Conservation (phyloP, 2,797 vertebrate species). For the Lindbergichthys nudifrons region DNA sequence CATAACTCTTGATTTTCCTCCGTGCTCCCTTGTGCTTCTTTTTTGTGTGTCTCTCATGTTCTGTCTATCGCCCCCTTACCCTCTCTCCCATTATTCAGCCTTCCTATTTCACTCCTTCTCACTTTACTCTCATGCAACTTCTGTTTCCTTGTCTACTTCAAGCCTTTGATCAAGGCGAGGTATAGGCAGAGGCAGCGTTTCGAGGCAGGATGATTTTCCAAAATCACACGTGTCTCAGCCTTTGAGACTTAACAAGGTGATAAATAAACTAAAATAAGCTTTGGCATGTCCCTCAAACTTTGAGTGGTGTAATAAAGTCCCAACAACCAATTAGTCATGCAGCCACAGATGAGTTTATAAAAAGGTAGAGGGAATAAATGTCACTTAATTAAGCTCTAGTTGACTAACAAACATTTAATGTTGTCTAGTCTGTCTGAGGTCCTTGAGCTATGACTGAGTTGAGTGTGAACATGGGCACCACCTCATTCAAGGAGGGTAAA, state of each 20-base stretch:
- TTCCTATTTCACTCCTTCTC: slow-evolving; percentile 35
- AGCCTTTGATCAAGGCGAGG: slow-evolving; percentile 31
- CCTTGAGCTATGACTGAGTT: slow-evolving; percentile 24
- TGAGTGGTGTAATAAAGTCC: slow-evolving; percentile 22
- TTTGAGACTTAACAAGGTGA: slow-evolving; percentile 24
- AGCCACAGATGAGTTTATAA: slow-evolving; percentile 31
- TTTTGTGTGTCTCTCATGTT: slow-evolving; percentile 40
- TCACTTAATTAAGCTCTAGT: slow-evolving; percentile 29
- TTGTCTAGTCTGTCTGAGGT: slow-evolving; percentile 25
- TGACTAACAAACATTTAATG: slow-evolving; percentile 42
- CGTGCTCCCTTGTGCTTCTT: slow-evolving; percentile 49
- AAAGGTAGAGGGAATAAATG: slow-evolving; percentile 12
- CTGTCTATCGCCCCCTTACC: slow-evolving; percentile 35
- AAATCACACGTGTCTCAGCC: slow-evolving; percentile 13
- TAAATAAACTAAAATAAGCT: slow-evolving; percentile 37
- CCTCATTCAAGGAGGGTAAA: slow-evolving; percentile 10
- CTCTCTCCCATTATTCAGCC: slow-evolving; percentile 47
- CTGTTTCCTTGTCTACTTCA: slow-evolving; percentile 13
- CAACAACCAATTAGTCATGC: slow-evolving; percentile 31
- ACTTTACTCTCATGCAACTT: slow-evolving; percentile 44
- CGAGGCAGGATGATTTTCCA: slow-evolving; percentile 3
- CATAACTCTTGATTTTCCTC: slow-evolving; percentile 77
- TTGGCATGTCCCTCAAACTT: background rate
- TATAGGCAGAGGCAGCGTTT: slow-evolving; percentile 19
- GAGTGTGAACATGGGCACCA: slow-evolving; percentile 31